Evolutionary conservation across 2,113 vertebrate genomes (phyloP), one percentile per base, ranked within the genome.

Genomic region (Athene cunicularia): DNA sequence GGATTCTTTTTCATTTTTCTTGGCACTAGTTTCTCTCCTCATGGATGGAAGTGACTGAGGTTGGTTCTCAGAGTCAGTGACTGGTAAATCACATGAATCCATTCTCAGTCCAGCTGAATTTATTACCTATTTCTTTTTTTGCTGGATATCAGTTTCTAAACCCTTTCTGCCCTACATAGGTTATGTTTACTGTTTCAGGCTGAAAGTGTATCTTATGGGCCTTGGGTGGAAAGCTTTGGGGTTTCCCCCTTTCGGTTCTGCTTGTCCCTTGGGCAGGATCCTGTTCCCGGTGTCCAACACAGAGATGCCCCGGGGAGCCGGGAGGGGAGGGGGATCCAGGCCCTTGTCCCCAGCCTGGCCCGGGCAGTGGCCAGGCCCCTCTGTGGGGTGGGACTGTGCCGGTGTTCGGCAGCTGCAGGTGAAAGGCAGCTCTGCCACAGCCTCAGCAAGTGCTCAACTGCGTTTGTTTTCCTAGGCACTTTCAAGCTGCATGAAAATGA

Each of bases 1-100:
- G 35, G 39, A 39, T 94, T 90, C 22, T 67, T 28, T 92, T 94
- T 85, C 66, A 37, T 96, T 96, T 93, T 84, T 64, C 74, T 92
- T 96, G 94, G 70, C 56, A 26, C 22, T 87, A 39, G 33, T 89
- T 89, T 89, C 8, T 80, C 47, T 88, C 33, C 76, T 4, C 4
- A 0, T 35, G 77, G 64, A 37, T 67, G 26, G 56, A 86, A 82
- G 26, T 47, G 16, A 26, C 28, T 27, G 39, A 80, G 32, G 26
- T 67, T 67, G 66, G 35, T 77, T 71, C 81, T 96, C 43, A 43
- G n/a, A 33, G 28, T 67, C 17, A 18, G 53, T 60, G 59, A 84
- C 83, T 80, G 49, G 23, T 72, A 79, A 79, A 63, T 81, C n/a
- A 30, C 16, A 14, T 41, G 4, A 81, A 71, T 77, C 37, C 24